Evolutionary conservation across 2,888 invertebrate genomes (phyloP).

Genomic region (Lasioglossum marginatum): DNA sequence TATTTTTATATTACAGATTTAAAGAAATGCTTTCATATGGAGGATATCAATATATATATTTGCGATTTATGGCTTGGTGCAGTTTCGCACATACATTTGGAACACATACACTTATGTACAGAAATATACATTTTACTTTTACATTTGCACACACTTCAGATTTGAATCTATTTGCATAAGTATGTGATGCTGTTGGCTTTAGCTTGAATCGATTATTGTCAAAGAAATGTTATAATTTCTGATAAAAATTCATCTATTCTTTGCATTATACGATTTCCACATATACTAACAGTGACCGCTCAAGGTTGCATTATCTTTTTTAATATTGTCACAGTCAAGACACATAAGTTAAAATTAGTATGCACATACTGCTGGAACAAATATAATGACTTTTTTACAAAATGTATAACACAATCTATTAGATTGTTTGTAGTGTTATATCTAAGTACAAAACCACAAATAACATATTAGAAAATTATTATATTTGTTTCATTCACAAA

Average conservation of each 20-base stretch:
- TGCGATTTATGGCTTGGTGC: constrained; percentile 54
- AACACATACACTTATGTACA: constrained; percentile 27
- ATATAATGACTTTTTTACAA: not conserved
- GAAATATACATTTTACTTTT: constrained; percentile 38
- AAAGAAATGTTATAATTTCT: not conserved
- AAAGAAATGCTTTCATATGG: constrained; percentile 52
- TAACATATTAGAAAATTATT: not conserved
- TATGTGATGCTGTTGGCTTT: constrained; percentile 12
- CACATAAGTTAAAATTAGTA: constrained; percentile 24
- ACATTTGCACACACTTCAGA: constrained; percentile 57
- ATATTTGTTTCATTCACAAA: constrained; percentile 15
- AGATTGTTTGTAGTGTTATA: not conserved
- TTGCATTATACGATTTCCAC: not conserved
- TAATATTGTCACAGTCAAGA: constrained; percentile 8
- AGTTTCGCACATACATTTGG: constrained; percentile 48
- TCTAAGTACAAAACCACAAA: not conserved
- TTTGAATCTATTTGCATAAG: constrained; percentile 36
- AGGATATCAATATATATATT: constrained; percentile 36
- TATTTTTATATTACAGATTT: constrained; percentile 43
- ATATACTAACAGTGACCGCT: not conserved
- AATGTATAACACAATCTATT: not conserved
- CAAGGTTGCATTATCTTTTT: constrained; percentile 21
- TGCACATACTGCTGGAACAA: constrained; percentile 4
- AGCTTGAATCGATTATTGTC: constrained; percentile 33
- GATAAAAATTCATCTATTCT: not conserved